phyloP scores from a whole-genome alignment of 2,797 vertebrate genomes.

The Neoniphon sammara region DNA sequence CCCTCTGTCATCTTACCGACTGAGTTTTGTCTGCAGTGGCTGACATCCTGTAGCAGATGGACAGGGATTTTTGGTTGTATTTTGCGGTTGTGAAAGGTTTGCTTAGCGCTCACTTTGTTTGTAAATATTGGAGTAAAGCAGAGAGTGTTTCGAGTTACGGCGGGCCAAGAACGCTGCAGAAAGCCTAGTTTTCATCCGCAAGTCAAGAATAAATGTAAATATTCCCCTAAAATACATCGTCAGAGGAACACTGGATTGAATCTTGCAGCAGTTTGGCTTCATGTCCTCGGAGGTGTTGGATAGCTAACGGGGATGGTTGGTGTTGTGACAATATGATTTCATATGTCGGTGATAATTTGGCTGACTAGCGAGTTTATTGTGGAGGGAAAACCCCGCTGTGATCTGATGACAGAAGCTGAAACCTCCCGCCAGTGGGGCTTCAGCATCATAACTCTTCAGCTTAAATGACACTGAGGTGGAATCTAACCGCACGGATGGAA shows the following conservation, averaged over 20 bases:
- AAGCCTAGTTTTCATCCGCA: slow-evolving; percentile 15
- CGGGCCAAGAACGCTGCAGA: neutral
- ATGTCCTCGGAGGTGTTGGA: neutral
- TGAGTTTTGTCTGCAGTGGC: neutral
- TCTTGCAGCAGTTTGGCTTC: slow-evolving; percentile 26
- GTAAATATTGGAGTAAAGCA: slow-evolving; percentile 26
- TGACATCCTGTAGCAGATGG: neutral
- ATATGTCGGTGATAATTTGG: slow-evolving; percentile 42
- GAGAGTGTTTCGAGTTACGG: slow-evolving; percentile 17
- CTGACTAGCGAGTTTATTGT: slow-evolving; percentile 35
- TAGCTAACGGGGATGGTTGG: slow-evolving; percentile 26
- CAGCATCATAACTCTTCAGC: neutral
- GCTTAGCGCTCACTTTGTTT: slow-evolving; percentile 5
- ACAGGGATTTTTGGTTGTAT: neutral
- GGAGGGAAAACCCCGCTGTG: slow-evolving; percentile 34
- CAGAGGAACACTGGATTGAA: slow-evolving; percentile 6
- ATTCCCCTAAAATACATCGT: slow-evolving; percentile 37
- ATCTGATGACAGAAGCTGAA: slow-evolving; percentile 34
- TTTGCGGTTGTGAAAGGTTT: neutral
- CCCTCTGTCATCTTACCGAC: slow-evolving; percentile 10
- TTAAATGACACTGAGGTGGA: slow-evolving; percentile 21
- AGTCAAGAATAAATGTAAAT: slow-evolving; percentile 31
- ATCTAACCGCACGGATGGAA: slow-evolving; percentile 35
- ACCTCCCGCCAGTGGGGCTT: slow-evolving; percentile 24
- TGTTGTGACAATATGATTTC: slow-evolving; percentile 42